phyloP scores from a whole-genome alignment of 2,113 vertebrate species.

The Ochotona princeps region DNA sequence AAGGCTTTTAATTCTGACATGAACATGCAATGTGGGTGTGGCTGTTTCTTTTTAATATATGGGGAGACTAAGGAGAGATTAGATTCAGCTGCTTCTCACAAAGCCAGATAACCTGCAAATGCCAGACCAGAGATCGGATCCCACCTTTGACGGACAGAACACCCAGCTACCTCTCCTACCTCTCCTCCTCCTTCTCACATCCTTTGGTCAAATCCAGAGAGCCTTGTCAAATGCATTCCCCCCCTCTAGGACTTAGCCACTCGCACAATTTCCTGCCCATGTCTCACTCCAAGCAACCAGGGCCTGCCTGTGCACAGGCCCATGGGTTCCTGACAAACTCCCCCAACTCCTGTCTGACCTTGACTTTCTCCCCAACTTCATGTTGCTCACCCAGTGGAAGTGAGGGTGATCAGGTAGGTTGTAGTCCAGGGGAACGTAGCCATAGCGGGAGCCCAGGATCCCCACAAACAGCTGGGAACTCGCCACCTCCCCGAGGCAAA shows the following conservation, averaged over 20 bases:
- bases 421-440: slow-evolving; percentile 86
- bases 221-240: neutral
- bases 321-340: neutral
- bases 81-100: neutral
- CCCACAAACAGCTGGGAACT: slow-evolving; percentile 91
- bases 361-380: neutral
- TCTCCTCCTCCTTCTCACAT: neutral
- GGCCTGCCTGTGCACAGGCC: neutral
- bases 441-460: slow-evolving; percentile 92
- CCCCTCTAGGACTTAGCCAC: neutral
- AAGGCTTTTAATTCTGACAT: neutral
- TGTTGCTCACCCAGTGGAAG: slow-evolving; percentile 90
- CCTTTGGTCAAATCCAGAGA: neutral
- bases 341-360: neutral
- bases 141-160: too few relatives aligned
- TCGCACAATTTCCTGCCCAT: neutral
- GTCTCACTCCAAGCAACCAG: neutral
- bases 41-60: neutral
- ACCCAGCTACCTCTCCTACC: neutral
- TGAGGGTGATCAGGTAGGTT: slow-evolving; percentile 89
- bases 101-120: neutral
- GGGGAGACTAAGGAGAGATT: neutral
- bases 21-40: neutral
- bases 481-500: slow-evolving; percentile 92
- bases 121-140: neutral